A percentile compares a stretch with the other conserved stretches of the same genome.
phyloP scores from a whole-genome alignment of 2,888 invertebrate species.

The Ellobium chinense region DNA sequence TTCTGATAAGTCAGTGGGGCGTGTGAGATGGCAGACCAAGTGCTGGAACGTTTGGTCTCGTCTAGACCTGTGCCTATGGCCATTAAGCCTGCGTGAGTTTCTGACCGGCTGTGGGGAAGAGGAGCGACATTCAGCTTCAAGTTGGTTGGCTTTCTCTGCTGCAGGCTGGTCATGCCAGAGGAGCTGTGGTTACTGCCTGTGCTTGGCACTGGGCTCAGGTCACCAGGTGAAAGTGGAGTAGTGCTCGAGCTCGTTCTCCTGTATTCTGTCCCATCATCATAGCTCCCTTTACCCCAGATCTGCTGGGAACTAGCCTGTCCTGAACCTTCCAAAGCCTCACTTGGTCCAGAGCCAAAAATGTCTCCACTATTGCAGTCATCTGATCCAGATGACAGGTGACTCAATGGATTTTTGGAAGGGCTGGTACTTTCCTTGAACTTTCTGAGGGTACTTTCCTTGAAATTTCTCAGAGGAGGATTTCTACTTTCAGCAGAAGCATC shows the following conservation, averaged over 20 bases:
- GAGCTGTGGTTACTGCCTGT: constrained; percentile 9
- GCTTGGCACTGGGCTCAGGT: not conserved
- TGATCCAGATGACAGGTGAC: constrained; percentile 28
- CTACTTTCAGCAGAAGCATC: not conserved
- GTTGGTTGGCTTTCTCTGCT: constrained; percentile 14
- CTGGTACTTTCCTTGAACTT: not conserved
- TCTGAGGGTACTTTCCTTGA: not conserved
- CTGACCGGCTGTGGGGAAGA: not conserved
- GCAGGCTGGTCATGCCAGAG: not conserved
- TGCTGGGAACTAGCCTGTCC: no score
- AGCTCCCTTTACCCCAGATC: not conserved
- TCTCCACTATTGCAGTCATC: constrained; percentile 47
- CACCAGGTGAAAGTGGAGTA: not conserved
- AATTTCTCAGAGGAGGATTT: not conserved
- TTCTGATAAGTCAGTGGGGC: not conserved
- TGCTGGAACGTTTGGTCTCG: not conserved
- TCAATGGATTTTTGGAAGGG: not conserved
- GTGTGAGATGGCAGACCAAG: not conserved
- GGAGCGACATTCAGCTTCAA: constrained; percentile 15
- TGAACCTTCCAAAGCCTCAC: not conserved
- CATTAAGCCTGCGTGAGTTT: not conserved
- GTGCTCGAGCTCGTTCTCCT: not conserved
- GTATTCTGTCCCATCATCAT: not conserved
- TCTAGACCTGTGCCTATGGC: not conserved
- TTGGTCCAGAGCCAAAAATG: constrained; percentile 33